Percentiles rank a stretch among this genome's conserved stretches.
Conservation (phyloP, 2,113 vertebrate genomes). For the Tympanuchus pallidicinctus region DNA sequence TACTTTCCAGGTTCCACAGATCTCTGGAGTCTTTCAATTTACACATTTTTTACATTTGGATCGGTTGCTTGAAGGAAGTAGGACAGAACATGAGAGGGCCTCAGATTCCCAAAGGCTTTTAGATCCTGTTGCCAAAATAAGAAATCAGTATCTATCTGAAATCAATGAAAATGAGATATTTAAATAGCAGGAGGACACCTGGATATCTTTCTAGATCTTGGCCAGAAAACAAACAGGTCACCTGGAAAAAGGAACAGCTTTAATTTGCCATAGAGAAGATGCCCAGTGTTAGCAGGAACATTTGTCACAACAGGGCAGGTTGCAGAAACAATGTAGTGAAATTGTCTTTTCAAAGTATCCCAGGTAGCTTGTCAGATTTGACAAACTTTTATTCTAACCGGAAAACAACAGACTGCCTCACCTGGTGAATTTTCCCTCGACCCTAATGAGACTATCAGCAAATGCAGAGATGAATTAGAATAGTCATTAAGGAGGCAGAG, state of each 20-base stretch:
- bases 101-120: background rate
- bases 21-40: background rate
- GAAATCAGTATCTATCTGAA: background rate
- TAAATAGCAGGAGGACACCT: background rate
- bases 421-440: background rate
- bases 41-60: background rate
- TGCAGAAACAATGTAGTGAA: background rate
- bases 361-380: slow-evolving; percentile 17
- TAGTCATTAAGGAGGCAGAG: slow-evolving; percentile 49
- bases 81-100: background rate
- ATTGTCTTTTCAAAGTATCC: background rate
- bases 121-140: background rate
- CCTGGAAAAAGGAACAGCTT: background rate
- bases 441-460: slow-evolving; percentile 38
- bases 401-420: slow-evolving; percentile 49
- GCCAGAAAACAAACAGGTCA: background rate
- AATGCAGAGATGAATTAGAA: background rate
- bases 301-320: background rate
- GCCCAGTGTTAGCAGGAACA: background rate
- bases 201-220: background rate
- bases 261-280: background rate
- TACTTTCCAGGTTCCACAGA: background rate
- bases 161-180: background rate
- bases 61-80: background rate
- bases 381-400: background rate